Base-by-base conservation (phyloP, 2,113 vertebrate species). In the Alethe castanea region DNA sequence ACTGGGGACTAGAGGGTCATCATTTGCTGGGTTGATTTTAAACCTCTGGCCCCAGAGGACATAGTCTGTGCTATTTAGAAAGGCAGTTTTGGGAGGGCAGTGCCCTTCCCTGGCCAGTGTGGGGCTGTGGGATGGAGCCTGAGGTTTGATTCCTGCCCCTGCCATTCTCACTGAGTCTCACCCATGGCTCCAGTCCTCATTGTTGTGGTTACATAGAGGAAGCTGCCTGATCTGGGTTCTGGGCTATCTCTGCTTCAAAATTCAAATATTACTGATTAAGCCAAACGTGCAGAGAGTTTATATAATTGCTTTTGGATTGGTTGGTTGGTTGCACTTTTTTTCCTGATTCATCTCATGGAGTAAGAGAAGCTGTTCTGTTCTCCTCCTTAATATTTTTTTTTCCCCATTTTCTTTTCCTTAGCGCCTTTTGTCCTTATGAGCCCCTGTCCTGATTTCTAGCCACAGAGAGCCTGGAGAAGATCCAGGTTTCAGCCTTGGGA, bases 1-100 rank as follows among this genome's bases (percentile, higher is more conserved):
- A 19, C 2, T 44, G 54, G 12, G 19, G 35, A 53, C 38, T 2
- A 38, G 72, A 81, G 5, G 9, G 17, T 44, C n/a, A 6, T 25
- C 0, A 31, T 45, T 53, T 29, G 28, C 45, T 59, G 44, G 8
- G 12, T 10, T 61, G 81, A 9, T 48, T 80, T 72, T 35, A 72
- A 72, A 54, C 9, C 31, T 65, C 12, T 38, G 44, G 12, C 16
- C 38, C 23, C n/a, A 36, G 69, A 50, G 40, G 40, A 36, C 12
- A 1, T 1, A 5, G 50, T 35, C 7, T 40, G n/a, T 8, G 18
- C 10, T 19, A 1, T 12, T 35, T 29, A 28, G 1, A 28, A 59
- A 79, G 48, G 74, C 47, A 9, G 12, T 17, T 19, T 56, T 12
- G 40, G 66, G 71, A 36, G 59, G 62, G 45, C 33, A 36, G 14